These are phyloP conservation scores for Notiomystis cincta DNA, from an alignment of 2,113 vertebrate species.

Conservation along the genomic window DNA sequence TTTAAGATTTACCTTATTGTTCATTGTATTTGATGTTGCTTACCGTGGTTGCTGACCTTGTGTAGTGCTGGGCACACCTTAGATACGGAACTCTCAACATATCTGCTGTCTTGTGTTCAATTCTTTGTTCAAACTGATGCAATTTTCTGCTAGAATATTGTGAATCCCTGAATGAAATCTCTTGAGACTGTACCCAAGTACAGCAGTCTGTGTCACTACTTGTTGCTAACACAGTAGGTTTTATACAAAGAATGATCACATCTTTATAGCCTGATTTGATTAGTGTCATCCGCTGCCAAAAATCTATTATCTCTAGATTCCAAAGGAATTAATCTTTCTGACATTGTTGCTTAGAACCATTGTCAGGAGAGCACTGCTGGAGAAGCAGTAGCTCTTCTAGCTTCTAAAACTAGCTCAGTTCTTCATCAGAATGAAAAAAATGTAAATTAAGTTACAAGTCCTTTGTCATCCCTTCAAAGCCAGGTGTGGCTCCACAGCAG, in stretches of 20 bases:
- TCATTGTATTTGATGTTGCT: neutral
- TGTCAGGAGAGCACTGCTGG: neutral
- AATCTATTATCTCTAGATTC: neutral
- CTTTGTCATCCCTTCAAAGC: neutral
- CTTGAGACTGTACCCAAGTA: neutral
- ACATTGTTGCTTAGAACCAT: neutral
- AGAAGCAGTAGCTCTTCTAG: neutral
- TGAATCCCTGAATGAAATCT: neutral
- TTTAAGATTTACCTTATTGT: neutral
- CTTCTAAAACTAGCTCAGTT: neutral
- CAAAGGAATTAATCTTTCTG: neutral
- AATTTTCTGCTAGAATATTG: neutral
- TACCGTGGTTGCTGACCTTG: neutral
- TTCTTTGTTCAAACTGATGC: neutral
- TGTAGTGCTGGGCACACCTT: neutral
- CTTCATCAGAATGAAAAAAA: neutral
- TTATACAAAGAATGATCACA: neutral
- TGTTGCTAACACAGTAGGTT: neutral
- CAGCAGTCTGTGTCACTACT: neutral
- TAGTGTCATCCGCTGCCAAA: neutral
- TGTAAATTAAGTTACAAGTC: neutral
- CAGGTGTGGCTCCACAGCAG: neutral
- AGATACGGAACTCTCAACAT: fast-evolving
- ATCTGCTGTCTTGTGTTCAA: neutral
- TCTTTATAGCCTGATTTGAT: neutral